phyloP scores from a whole-genome alignment of 1,140 invertebrate species.

The Drosophila suzukii region DNA sequence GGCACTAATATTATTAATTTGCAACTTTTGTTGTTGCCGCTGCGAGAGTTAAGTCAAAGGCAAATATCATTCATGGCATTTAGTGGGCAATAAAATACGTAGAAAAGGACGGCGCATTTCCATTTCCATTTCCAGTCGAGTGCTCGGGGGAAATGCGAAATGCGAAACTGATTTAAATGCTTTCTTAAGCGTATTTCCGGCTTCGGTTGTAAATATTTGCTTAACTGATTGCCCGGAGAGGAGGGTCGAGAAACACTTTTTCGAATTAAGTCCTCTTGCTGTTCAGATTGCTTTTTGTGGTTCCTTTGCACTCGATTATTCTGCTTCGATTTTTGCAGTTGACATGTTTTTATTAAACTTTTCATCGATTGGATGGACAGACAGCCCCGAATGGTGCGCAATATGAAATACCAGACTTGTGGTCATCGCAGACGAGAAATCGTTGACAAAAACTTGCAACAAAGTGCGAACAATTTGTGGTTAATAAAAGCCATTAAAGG shows the following conservation, averaged over 20 bases:
- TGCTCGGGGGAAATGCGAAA: constrained; percentile 42
- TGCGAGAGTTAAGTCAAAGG: constrained; percentile 28
- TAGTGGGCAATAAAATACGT: constrained; percentile 68
- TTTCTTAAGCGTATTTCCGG: constrained; percentile 63
- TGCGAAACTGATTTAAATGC: constrained; percentile 75
- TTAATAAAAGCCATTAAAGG: constrained; percentile 42
- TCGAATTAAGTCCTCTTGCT: constrained; percentile 35
- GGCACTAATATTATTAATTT: constrained; percentile 71
- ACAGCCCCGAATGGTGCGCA: constrained; percentile 22
- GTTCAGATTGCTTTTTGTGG: constrained; percentile 38
- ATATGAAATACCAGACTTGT: constrained; percentile 22
- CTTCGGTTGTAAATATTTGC: constrained; percentile 45
- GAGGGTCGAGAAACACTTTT: constrained; percentile 22
- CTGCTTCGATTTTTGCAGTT: constrained; percentile 16
- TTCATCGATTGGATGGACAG: constrained; percentile 19
- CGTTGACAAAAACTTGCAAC: constrained; percentile 4
- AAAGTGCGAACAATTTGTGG: constrained; percentile 47
- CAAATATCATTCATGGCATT: constrained; percentile 64
- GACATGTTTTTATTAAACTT: constrained; percentile 31
- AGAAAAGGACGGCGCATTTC: constrained; percentile 21
- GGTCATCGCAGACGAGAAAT: constrained; percentile 5
- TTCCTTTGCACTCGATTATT: constrained; percentile 13
- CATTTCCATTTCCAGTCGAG: constrained; percentile 52
- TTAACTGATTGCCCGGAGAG: constrained; percentile 32
- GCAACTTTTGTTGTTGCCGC: constrained; percentile 36